Evolutionary conservation across 2,888 invertebrate species (phyloP).

Genomic region (Idaea biselata): DNA sequence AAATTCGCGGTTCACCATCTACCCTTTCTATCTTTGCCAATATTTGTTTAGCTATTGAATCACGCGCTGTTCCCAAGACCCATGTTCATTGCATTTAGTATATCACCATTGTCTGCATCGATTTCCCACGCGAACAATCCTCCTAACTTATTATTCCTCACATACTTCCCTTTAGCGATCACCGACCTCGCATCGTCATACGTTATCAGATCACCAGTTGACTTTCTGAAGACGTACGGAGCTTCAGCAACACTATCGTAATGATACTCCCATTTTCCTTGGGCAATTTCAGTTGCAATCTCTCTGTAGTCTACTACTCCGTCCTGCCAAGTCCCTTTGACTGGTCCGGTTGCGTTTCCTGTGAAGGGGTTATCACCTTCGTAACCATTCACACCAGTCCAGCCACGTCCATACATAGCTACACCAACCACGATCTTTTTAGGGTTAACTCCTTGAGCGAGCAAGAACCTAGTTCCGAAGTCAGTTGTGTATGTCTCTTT

Average conservation of each 20-base stretch:
- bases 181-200: conserved; percentile 72
- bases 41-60: conserved; percentile 11
- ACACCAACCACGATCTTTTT: conserved; percentile 73
- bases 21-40: neutral
- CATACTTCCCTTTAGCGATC: conserved; percentile 73
- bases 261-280: conserved; percentile 70
- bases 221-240: conserved; percentile 68
- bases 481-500: conserved; percentile 76
- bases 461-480: conserved; percentile 65
- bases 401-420: conserved; percentile 75
- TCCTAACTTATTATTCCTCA: conserved; percentile 70
- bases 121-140: conserved; percentile 75
- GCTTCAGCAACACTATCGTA: conserved; percentile 72
- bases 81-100: conserved; percentile 73
- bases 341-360: conserved; percentile 68
- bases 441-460: conserved; percentile 71
- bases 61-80: conserved; percentile 66
- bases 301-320: conserved; percentile 75
- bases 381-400: conserved; percentile 69
- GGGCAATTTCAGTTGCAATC: conserved; percentile 65
- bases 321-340: conserved; percentile 75
- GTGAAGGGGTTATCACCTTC: conserved; percentile 66
- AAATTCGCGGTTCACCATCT: neutral
- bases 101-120: conserved; percentile 73
- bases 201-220: conserved; percentile 68